Evolutionary conservation across 2,797 vertebrate species (phyloP).

Genomic region (Arremon brunneinucha): DNA sequence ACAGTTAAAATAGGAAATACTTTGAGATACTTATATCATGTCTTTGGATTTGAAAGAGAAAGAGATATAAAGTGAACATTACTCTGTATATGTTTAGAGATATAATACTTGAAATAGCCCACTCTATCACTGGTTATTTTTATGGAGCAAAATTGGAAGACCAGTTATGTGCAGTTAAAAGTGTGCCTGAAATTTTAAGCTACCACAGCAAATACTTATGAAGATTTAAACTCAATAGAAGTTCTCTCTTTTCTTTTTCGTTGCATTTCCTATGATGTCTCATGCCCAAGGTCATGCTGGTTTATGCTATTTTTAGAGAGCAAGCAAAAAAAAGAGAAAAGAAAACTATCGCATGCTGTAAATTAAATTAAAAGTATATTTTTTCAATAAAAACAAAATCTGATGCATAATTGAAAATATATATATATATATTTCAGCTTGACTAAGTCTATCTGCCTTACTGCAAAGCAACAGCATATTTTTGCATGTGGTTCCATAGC

Average conservation of each 20-base stretch:
- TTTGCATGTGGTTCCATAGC: background rate
- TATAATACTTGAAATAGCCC: background rate
- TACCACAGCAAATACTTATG: background rate
- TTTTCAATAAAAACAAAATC: background rate
- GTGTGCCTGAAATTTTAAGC: background rate
- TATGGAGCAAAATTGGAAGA: background rate
- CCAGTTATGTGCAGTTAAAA: background rate
- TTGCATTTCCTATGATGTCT: background rate
- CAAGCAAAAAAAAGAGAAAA: fast-evolving
- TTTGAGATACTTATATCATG: background rate
- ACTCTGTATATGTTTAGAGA: background rate
- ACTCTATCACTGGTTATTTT: background rate
- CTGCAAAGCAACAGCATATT: background rate
- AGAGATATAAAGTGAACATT: background rate
- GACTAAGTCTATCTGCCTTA: background rate
- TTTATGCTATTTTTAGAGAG: background rate
- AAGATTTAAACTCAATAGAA: background rate
- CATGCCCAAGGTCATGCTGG: background rate
- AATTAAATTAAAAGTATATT: background rate
- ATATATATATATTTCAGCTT: background rate
- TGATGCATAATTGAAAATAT: background rate
- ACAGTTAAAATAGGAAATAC: background rate
- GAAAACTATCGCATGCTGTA: fast-evolving
- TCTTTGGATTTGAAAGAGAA: background rate
- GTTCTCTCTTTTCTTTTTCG: background rate